Conservation (phyloP, 37 sponge, comb jelly and placozoan species). For the Axinella damicornis region DNA sequence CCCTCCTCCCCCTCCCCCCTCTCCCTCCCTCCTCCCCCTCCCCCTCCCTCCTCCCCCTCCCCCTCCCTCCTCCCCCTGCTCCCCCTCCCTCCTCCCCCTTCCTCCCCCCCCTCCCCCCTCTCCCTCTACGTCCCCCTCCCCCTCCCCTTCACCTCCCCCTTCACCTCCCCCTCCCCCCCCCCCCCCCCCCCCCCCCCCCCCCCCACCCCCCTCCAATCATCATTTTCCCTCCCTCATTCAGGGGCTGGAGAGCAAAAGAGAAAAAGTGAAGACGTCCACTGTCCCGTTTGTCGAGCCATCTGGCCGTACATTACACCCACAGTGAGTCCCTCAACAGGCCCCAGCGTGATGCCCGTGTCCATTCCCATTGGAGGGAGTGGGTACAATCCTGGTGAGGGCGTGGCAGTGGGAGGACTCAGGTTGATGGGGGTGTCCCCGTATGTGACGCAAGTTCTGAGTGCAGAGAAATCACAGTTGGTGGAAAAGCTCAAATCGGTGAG, state of each 20-base stretch:
- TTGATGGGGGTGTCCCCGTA: background rate
- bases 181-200: too few species aligned
- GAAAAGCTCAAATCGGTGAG: conserved; percentile 15
- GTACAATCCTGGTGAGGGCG: background rate
- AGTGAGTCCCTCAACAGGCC: background rate
- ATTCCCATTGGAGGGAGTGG: background rate
- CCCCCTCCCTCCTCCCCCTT: too few species aligned
- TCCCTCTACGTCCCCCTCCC: too few species aligned
- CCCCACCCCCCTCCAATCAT: too few species aligned
- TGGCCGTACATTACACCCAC: conserved; percentile 50
- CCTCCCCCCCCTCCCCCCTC: too few species aligned
- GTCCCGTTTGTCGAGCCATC: conserved; percentile 55
- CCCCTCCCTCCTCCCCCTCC: too few species aligned
- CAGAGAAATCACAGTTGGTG: conserved; percentile 6
- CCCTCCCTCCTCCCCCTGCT: too few species aligned
- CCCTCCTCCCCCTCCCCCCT: too few species aligned
- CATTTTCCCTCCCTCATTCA: background rate
- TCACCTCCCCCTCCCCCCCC: too few species aligned
- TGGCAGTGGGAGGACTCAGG: background rate
- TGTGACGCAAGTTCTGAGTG: background rate
- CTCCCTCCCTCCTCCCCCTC: too few species aligned
- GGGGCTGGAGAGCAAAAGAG: conserved; percentile 53
- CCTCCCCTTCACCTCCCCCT: too few species aligned
- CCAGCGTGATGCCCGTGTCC: background rate
- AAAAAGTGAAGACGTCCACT: conserved; percentile 45